Evolutionary conservation across 2,888 invertebrate genomes (phyloP), one percentile per base, ranked within the genome.

Genomic region (Siphonodentalium dalli): DNA sequence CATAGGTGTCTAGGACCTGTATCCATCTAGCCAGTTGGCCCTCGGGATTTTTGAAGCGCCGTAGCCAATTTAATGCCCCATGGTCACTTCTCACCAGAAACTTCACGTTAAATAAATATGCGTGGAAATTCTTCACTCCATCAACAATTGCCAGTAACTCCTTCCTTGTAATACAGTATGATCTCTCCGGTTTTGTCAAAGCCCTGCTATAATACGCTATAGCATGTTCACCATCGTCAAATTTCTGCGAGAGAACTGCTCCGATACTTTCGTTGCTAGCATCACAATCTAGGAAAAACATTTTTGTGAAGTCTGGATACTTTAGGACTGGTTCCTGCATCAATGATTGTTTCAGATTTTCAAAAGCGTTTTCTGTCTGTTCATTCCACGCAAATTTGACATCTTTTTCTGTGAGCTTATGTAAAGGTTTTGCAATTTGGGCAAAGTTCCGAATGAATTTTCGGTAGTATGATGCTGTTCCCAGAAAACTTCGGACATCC

Each of bases 1-100:
- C 18, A 40, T 56, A 56, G 18, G 43, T 44, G 15, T 45, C 26
- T 24, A 53, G 31, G 20, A 34, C 26, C 27, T 53, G 46, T 37
- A 54, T 29, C 62, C 62, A 60, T 13, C 57, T 44, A 8, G 62
- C 59, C 8, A 58, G 45, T 44, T 50, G 49, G 7, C 59, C 47
- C 24, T 52, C 47, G 20, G 62, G 57, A 31, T 57, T 44, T 26
- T 54, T 47, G 31, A 42, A 53, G 11, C 28, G 27, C 18, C 34
- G 21, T 15, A 62, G 41, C 56, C 58, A 55, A 15, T 23, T 21
- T 29, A 61, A 48, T 3, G 53, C 37, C 37, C 52, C 49, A 43
- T 61, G 61, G 27, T 61, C 56, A 4, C 40, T 49, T 8, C 46
- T 23, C 8, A 51, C 20, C 9, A 37, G 35, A 21, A 49, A 49